A percentile compares a stretch with the other conserved stretches of the same genome.
These are phyloP conservation scores for Trachemys scripta DNA, from an alignment of 2,113 vertebrate genomes.

Conservation along the genomic window DNA sequence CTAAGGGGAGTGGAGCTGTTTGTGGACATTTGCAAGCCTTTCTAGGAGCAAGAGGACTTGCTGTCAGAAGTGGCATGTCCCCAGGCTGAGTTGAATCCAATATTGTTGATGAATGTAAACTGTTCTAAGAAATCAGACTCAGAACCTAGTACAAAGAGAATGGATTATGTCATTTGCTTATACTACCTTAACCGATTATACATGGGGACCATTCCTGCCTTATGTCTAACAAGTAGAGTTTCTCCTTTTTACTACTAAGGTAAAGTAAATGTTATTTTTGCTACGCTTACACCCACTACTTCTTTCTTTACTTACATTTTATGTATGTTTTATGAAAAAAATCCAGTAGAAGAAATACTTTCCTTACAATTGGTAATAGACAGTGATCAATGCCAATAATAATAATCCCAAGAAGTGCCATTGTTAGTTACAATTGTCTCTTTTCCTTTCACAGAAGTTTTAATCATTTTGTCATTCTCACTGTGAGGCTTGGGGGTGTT, in stretches of 20 bases:
- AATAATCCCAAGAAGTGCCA: background rate
- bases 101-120: background rate
- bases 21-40: background rate
- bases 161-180: background rate
- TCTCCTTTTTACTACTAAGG: background rate
- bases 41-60: background rate
- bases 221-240: background rate
- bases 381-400: background rate
- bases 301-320: background rate
- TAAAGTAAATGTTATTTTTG: background rate
- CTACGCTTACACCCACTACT: background rate
- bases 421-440: background rate
- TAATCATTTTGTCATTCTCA: background rate
- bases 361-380: background rate
- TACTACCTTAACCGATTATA: background rate
- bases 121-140: background rate
- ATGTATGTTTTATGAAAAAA: background rate
- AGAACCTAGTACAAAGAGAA: background rate
- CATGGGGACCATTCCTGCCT: background rate
- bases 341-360: background rate
- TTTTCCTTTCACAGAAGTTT: background rate
- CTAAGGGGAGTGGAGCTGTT: background rate
- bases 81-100: background rate
- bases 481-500: background rate
- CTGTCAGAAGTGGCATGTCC: background rate